Base-by-base conservation (phyloP, 2,888 invertebrate genomes). In the Drosophila nr. fundita region DNA sequence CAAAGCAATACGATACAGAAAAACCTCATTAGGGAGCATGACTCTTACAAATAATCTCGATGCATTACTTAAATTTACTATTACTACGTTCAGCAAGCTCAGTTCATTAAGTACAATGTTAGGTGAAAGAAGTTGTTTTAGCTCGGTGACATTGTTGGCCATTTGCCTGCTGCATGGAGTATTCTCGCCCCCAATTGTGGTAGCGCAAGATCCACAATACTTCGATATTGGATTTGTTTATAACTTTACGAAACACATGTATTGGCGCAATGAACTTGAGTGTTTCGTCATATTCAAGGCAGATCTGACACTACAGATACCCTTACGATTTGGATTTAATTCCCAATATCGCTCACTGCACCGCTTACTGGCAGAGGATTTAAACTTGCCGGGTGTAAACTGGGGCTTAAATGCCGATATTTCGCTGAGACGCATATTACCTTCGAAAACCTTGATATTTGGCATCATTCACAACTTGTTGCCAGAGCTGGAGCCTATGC, bases 321-420 rank as follows among this genome's bases (percentile, higher is more conserved):
- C 59, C 29, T 69, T 10, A 11, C 18, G 4, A 45, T 24, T 5
- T 15, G 24, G 15, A 45, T 24, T 7, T 15, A 15, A 4, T 1
- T 8, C 27, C 8, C 7, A 24, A 27, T 8, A 24, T 45, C 21
- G 29, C 0, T 59, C 79, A 8, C 48, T 84, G 34, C 71, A 84
- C 7, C 69, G 58, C 10, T 15, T 34, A 5, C 32, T 83, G 8
- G 29, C n/a, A 1, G 58, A 68, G 50, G 64, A 79, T 8, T 40
- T 84, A 0, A 27, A 50, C 0, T 54, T 72, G 11, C 79, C 87
- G 0, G 58, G 59, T 6, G 30, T 84, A 0, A 40, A 58, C 6
- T 82, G 73, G 71, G 67, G 76, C 1, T 45, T 58, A 2, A 36
- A 65, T 6, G 48, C 29, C 15, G 60, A 67, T 32, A 45, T 36